These are phyloP conservation scores for Wiebesia pumilae DNA, from an alignment of 1,140 invertebrate genomes.

Conservation along the genomic window DNA sequence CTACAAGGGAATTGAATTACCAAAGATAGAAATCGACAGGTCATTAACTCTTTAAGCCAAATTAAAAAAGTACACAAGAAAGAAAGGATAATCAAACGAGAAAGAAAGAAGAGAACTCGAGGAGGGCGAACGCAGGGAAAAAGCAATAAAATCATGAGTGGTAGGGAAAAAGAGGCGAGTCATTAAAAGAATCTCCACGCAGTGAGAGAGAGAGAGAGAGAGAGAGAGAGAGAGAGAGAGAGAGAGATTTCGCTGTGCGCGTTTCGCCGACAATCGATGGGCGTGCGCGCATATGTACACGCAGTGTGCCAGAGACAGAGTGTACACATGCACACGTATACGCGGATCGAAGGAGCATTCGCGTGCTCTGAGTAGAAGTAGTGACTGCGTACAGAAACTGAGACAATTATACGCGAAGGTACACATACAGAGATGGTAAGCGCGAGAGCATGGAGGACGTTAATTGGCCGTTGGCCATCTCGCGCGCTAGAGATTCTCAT, in stretches of 20 bases:
- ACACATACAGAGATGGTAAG: neutral
- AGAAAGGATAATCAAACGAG: neutral
- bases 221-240: slow-evolving; percentile 20
- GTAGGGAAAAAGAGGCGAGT: slow-evolving; percentile 40
- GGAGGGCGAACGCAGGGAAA: slow-evolving; percentile 7
- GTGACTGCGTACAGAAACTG: neutral
- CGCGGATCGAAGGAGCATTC: neutral
- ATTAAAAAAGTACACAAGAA: neutral
- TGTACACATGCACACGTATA: neutral
- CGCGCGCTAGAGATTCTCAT: slow-evolving; percentile 45
- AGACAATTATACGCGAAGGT: neutral
- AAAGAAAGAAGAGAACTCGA: neutral
- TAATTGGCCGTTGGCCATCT: slow-evolving; percentile 50
- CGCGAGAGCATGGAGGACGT: slow-evolving; percentile 33
- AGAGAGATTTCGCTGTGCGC: neutral
- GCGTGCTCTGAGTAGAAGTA: neutral
- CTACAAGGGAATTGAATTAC: neutral
- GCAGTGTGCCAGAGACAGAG: neutral
- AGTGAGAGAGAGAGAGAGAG: slow-evolving; percentile 6
- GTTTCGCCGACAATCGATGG: slow-evolving; percentile 43
- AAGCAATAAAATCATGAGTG: slow-evolving; percentile 40
- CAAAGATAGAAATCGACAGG: neutral
- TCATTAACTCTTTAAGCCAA: neutral
- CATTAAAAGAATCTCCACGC: slow-evolving; percentile 16
- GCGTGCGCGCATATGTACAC: neutral